Conservation (phyloP, 2,888 invertebrate genomes). For the Cheiracanthium punctorium region DNA sequence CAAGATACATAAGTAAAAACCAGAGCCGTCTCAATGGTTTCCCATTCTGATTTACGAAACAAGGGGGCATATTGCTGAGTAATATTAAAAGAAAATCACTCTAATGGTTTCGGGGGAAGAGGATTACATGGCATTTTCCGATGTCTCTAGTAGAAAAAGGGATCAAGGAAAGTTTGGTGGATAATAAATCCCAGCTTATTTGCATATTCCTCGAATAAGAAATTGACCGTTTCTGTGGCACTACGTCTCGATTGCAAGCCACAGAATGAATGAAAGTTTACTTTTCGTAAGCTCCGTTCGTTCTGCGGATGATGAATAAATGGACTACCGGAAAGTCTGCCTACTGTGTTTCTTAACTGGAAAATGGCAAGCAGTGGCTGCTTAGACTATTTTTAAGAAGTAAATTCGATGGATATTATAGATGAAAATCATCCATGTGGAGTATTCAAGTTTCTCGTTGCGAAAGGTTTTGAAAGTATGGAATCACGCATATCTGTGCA, state of each 20-base stretch:
- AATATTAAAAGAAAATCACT: conserved; percentile 56
- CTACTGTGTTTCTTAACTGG: not conserved
- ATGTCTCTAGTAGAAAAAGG: conserved; percentile 23
- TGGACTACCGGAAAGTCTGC: not conserved
- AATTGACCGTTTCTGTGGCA: conserved; percentile 14
- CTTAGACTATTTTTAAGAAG: no score
- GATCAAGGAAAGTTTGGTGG: conserved; percentile 45
- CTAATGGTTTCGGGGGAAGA: conserved; percentile 45
- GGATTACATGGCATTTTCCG: conserved; percentile 21
- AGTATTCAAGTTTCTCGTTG: no score
- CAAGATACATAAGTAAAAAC: conserved; percentile 1
- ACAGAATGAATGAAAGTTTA: not conserved
- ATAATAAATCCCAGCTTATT: conserved; percentile 57
- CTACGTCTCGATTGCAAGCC: not conserved
- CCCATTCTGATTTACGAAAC: conserved; percentile 49
- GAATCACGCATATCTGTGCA: no score
- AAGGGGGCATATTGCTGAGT: conserved; percentile 18
- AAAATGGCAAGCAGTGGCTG: no score
- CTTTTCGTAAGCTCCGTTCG: not conserved
- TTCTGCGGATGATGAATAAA: not conserved
- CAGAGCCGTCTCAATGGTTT: conserved; percentile 12
- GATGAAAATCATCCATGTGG: no score
- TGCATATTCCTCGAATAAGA: conserved; percentile 55
- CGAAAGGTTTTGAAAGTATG: no score
- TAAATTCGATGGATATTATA: no score